Evolutionary conservation across 2,797 vertebrate genomes (phyloP).

Genomic region (Ara ararauna): DNA sequence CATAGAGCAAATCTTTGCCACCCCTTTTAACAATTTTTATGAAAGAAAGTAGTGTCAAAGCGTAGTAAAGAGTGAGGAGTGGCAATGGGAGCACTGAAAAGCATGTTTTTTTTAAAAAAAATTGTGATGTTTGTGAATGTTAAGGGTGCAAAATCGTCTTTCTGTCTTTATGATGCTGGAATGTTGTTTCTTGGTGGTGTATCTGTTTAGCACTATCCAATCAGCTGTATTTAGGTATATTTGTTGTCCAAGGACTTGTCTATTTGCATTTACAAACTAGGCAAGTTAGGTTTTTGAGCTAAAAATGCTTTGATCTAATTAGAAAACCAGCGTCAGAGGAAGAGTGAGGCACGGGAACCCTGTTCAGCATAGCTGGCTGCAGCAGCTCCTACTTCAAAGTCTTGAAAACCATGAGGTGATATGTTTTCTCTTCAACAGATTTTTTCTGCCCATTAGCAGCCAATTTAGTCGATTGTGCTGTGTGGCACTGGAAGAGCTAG

Average conservation of each 20-base stretch:
- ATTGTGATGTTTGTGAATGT: not conserved
- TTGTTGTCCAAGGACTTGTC: not conserved
- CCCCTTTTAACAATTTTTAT: not conserved
- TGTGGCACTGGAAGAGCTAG: not conserved
- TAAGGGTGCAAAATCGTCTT: not conserved
- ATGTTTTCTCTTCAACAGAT: not conserved
- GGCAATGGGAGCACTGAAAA: not conserved
- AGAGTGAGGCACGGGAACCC: not conserved
- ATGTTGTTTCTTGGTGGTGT: not conserved
- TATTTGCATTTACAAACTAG: not conserved
- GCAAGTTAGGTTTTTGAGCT: not conserved
- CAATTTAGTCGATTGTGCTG: not conserved
- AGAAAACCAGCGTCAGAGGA: not conserved
- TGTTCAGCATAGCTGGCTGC: not conserved
- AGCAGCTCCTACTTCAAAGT: not conserved
- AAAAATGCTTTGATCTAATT: not conserved
- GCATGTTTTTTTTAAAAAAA: fast-evolving
- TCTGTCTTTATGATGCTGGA: not conserved
- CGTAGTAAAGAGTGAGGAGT: not conserved
- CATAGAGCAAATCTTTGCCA: conserved; percentile 4
- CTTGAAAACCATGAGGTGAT: not conserved
- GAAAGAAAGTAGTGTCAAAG: not conserved
- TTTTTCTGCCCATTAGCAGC: not conserved
- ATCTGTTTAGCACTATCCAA: not conserved
- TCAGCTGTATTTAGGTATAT: not conserved